Conservation (phyloP, 2,797 vertebrate genomes). For the Hipposideros larvatus region DNA sequence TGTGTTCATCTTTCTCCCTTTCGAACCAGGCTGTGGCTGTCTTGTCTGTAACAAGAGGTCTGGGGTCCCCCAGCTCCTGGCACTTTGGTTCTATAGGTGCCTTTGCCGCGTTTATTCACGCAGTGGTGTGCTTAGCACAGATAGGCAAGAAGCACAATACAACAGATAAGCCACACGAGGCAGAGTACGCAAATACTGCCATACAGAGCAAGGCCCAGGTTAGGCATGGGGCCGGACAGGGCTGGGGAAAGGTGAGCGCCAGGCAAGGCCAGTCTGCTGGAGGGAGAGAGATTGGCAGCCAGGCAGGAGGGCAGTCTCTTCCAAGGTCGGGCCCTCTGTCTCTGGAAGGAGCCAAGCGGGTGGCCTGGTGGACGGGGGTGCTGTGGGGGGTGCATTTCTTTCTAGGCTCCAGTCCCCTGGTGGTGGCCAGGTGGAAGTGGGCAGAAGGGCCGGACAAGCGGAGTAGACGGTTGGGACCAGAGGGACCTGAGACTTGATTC, state of each 20-base stretch:
- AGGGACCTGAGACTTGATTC: not conserved
- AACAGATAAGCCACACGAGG: not conserved
- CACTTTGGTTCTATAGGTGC: not conserved
- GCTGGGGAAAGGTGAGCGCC: not conserved
- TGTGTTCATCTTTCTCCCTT: not conserved
- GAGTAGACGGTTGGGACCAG: not conserved
- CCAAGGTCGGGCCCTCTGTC: no score
- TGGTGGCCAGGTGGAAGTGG: not conserved
- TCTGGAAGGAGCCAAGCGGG: not conserved
- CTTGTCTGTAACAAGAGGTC: not conserved
- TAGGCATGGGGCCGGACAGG: no score
- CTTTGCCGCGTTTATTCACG: not conserved
- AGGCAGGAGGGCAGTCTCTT: not conserved
- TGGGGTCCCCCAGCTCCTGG: not conserved
- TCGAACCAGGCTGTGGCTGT: no score
- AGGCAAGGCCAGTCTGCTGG: not conserved
- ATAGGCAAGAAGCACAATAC: not conserved
- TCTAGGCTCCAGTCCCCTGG: not conserved
- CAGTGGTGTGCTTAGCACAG: not conserved
- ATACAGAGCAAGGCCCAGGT: rapidly evolving
- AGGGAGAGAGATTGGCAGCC: not conserved
- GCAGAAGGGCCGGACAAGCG: not conserved
- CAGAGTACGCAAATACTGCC: no score
- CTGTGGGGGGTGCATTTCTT: no score
- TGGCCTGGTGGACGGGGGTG: not conserved